Conservation (phyloP, 2,113 vertebrate genomes). For the Triplophysa siluroides region DNA sequence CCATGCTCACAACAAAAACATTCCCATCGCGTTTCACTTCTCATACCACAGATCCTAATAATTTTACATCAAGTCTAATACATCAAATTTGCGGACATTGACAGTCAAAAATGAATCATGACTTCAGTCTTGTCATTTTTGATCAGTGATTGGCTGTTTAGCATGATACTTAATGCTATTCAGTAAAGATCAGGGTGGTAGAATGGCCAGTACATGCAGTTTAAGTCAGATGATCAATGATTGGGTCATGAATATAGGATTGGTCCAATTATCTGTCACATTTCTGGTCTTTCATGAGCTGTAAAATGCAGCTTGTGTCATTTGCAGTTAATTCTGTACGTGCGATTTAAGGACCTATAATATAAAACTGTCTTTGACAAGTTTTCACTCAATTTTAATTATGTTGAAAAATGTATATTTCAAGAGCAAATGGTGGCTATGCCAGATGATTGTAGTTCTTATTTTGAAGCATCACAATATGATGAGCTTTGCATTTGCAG, state of each 20-base stretch:
- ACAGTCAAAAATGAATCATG: not conserved
- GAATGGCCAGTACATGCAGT: too few relatives aligned
- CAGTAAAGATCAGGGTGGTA: not conserved
- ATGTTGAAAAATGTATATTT: too few relatives aligned
- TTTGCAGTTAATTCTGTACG: too few relatives aligned
- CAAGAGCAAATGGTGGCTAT: not conserved
- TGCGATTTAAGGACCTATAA: too few relatives aligned
- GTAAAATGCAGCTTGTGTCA: too few relatives aligned
- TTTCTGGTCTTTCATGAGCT: too few relatives aligned
- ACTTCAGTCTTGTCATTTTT: not conserved
- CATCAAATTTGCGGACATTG: not conserved
- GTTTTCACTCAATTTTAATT: too few relatives aligned
- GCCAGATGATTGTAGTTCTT: not conserved
- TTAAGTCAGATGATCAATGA: not conserved
- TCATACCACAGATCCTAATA: not conserved
- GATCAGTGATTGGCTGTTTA: too few relatives aligned
- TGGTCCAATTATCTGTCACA: not conserved
- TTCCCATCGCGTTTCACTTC: not conserved
- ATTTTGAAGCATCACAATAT: not conserved
- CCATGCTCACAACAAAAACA: not conserved
- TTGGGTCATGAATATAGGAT: not conserved
- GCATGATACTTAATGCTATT: not conserved
- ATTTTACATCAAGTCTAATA: not conserved
- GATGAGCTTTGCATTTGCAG: too few relatives aligned
- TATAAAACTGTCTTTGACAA: too few relatives aligned